These are phyloP conservation scores for Paramormyrops kingsleyae DNA, from an alignment of 2,113 vertebrate genomes.

Conservation along the genomic window DNA sequence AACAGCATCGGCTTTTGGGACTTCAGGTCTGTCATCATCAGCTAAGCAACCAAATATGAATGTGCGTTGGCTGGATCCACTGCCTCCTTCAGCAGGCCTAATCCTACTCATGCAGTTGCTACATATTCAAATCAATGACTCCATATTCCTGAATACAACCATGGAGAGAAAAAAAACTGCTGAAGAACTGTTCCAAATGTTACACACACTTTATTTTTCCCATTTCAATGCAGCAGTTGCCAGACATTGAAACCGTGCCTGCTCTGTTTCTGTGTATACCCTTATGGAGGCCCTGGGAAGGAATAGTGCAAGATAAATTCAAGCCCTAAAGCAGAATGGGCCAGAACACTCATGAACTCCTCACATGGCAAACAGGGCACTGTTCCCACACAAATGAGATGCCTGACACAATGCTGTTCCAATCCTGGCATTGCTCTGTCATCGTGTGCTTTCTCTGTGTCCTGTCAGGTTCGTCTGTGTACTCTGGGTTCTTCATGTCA, in stretches of 20 bases:
- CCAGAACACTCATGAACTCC: background rate
- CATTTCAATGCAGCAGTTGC: background rate
- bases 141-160: background rate
- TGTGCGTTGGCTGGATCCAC: background rate
- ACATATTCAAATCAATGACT: background rate
- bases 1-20: background rate
- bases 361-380: background rate
- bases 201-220: background rate
- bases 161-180: background rate
- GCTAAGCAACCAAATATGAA: background rate
- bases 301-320: background rate
- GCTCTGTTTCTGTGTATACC: background rate
- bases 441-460: background rate
- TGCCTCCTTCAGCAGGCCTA: background rate
- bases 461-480: background rate
- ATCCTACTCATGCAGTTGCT: background rate
- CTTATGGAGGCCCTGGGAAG: too few species aligned
- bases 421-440: background rate
- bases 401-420: background rate
- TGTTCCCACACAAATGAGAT: background rate
- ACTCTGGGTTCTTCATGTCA: background rate
- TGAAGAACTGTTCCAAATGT: background rate
- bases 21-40: background rate
- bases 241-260: background rate
- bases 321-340: background rate